Evolutionary conservation across 2,888 invertebrate genomes (phyloP).

Genomic region (Sinohyriopsis cumingii): DNA sequence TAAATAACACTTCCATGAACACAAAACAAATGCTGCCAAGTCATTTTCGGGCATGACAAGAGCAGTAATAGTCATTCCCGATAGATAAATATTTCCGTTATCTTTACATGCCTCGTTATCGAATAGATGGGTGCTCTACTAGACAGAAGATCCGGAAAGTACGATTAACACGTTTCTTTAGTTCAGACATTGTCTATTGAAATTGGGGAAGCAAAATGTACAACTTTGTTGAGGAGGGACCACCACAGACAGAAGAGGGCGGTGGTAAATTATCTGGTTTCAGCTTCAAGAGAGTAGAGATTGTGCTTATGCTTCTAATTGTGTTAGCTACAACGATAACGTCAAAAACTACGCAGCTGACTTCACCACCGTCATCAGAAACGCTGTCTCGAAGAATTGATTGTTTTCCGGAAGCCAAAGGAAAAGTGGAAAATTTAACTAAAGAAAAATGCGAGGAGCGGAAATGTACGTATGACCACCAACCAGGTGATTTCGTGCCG

Average conservation of each 20-base stretch:
- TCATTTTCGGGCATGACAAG: no score
- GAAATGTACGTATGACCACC: constrained; percentile 31
- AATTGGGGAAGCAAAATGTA: no score
- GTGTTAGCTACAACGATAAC: constrained; percentile 34
- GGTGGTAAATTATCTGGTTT: constrained; percentile 4
- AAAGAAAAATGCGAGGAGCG: constrained; percentile 39
- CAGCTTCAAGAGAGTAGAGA: constrained; percentile 28
- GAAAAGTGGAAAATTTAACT: constrained; percentile 29
- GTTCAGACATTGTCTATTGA: no score
- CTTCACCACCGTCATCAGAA: constrained; percentile 8
- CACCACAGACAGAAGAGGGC: background rate
- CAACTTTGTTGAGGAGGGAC: constrained; percentile 5
- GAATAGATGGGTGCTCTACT: no score
- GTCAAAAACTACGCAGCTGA: background rate
- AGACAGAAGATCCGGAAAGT: no score
- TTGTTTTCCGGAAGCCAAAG: constrained; percentile 45
- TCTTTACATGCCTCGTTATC: no score
- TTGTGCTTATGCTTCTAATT: constrained; percentile 23
- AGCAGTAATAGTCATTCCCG: no score
- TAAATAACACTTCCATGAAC: no score
- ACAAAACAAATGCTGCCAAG: no score
- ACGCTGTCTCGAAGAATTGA: constrained; percentile 37
- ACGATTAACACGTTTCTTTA: no score
- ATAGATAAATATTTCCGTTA: no score
- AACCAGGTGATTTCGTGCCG: constrained; percentile 16